These are phyloP conservation scores for Silurus glanis DNA, from an alignment of 2,113 vertebrate genomes.

Conservation along the genomic window DNA sequence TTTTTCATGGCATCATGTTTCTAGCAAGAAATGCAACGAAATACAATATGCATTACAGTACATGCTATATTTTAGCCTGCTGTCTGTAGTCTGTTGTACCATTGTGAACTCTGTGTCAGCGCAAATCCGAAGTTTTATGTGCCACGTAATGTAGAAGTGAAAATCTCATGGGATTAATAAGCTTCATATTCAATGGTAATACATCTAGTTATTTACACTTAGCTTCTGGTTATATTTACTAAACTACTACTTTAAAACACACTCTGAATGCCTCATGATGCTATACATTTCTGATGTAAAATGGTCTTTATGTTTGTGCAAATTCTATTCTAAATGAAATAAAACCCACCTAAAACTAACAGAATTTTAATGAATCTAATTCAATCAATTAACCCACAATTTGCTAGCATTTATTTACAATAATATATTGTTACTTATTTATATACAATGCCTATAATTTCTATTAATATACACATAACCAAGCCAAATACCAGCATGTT, in stretches of 20 bases:
- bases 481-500: neutral
- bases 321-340: neutral
- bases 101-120: neutral
- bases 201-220: neutral
- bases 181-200: neutral
- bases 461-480: neutral
- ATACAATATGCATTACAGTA: neutral
- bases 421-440: neutral
- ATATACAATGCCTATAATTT: neutral
- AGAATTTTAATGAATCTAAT: neutral
- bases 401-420: neutral
- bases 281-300: neutral
- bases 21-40: neutral
- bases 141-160: too few species aligned
- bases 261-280: neutral
- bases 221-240: neutral
- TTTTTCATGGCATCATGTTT: neutral
- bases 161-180: neutral
- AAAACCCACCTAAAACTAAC: neutral
- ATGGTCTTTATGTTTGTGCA: neutral
- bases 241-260: neutral
- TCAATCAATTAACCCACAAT: neutral
- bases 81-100: neutral
- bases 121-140: neutral
- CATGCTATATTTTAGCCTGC: neutral